Conservation (phyloP, 2,888 invertebrate species). For the Adelphocoris suturalis region DNA sequence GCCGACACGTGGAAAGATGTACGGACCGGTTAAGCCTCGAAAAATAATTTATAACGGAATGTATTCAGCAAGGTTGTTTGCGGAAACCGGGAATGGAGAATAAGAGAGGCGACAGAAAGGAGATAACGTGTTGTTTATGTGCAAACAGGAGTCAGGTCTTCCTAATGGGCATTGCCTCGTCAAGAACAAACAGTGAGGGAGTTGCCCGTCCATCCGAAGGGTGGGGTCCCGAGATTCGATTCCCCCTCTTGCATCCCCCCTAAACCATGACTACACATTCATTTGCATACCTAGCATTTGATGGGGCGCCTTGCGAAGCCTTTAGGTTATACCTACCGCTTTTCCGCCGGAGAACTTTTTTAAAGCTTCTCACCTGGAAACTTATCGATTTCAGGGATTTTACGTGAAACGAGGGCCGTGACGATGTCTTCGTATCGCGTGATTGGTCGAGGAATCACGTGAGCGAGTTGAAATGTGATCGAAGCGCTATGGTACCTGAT, state of each 20-base stretch:
- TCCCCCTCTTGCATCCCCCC: slow-evolving; percentile 2
- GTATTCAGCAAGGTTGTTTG: slow-evolving; percentile 43
- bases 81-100: slow-evolving; percentile 21
- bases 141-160: slow-evolving; percentile 43
- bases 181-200: slow-evolving; percentile 45
- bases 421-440: not conserved
- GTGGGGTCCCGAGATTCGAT: slow-evolving; percentile 23
- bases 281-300: slow-evolving; percentile 41
- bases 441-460: not conserved
- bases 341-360: not conserved
- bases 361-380: not conserved
- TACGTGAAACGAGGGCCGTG: not conserved
- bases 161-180: slow-evolving; percentile 54
- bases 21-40: slow-evolving; percentile 9
- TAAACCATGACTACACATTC: slow-evolving; percentile 40
- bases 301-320: slow-evolving; percentile 33
- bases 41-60: slow-evolving; percentile 48
- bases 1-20: not conserved
- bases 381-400: not conserved
- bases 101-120: slow-evolving; percentile 44
- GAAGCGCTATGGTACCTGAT: no score
- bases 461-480: not conserved
- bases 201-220: not conserved
- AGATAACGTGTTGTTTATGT: slow-evolving; percentile 50
- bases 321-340: not conserved